Conservation (phyloP, 2,888 invertebrate genomes). For the Syrphus vitripennis region DNA sequence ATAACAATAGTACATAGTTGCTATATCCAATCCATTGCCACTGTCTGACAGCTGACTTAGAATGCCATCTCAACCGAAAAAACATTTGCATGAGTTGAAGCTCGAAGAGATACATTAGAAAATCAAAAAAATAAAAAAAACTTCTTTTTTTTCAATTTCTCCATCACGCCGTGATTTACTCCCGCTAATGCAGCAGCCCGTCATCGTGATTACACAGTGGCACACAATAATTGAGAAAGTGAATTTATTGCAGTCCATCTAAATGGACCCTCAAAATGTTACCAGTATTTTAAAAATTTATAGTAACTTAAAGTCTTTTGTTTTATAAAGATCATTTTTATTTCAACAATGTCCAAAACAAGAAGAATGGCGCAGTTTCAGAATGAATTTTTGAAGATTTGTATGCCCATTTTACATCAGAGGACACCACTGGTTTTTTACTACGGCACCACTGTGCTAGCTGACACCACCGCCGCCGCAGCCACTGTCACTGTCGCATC, state of each 20-base stretch:
- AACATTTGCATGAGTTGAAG: conserved; percentile 26
- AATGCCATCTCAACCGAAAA: conserved; percentile 28
- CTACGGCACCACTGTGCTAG: background rate
- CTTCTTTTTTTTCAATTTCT: conserved; percentile 38
- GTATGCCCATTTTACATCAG: too few relatives aligned
- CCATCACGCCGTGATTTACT: conserved; percentile 61
- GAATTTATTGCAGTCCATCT: too few relatives aligned
- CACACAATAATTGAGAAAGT: background rate
- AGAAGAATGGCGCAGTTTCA: too few relatives aligned
- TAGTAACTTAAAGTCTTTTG: too few relatives aligned
- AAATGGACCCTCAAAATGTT: background rate
- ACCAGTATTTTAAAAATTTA: background rate
- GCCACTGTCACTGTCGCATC: conserved; percentile 27
- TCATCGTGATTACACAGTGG: background rate
- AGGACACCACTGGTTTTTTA: too few relatives aligned
- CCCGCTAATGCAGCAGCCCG: conserved; percentile 9
- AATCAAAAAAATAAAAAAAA: conserved; percentile 11
- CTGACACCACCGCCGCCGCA: background rate
- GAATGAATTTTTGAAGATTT: too few relatives aligned
- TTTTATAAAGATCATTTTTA: too few relatives aligned
- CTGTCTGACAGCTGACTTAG: conserved; percentile 69
- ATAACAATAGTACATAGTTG: conserved; percentile 23
- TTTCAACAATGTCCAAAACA: too few relatives aligned
- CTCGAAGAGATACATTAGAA: conserved; percentile 24
- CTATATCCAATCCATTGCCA: conserved; percentile 47